Conservation (phyloP, 2,797 vertebrate species). For the Malacoraja senta region DNA sequence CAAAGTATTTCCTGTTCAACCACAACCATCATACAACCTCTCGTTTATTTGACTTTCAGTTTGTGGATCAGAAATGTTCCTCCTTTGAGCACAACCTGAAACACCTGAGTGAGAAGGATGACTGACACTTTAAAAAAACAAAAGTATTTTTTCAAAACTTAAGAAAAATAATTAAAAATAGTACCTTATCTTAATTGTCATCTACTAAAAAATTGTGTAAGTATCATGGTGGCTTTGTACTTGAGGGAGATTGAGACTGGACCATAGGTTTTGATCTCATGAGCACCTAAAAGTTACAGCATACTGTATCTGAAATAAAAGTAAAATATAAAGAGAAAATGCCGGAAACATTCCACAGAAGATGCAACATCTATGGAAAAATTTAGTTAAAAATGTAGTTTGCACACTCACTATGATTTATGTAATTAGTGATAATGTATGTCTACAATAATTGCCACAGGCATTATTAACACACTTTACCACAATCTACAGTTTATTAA, state of each 20-base stretch:
- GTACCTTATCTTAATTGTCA: not conserved
- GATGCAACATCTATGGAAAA: too few species aligned
- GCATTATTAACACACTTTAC: too few species aligned
- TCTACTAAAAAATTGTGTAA: not conserved
- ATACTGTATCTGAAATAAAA: not conserved
- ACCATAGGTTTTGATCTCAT: too few species aligned
- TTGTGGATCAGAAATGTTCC: not conserved
- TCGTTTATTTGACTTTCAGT: not conserved
- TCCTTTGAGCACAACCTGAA: not conserved
- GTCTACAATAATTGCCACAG: too few species aligned
- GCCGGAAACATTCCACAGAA: too few species aligned
- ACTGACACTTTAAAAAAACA: not conserved
- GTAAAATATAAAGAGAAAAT: not conserved
- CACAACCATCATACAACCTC: not conserved
- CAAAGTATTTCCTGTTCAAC: not conserved
- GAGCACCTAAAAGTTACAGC: too few species aligned
- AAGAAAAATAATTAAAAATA: not conserved
- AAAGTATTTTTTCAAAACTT: not conserved
- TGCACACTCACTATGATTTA: too few species aligned
- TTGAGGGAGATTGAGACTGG: not conserved
- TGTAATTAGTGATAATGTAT: too few species aligned
- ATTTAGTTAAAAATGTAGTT: too few species aligned
- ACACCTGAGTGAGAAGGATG: not conserved
- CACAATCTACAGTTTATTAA: too few species aligned
- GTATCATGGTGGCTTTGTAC: not conserved